phyloP scores from a whole-genome alignment of 2,797 vertebrate species.

The Gallinago solitaria region DNA sequence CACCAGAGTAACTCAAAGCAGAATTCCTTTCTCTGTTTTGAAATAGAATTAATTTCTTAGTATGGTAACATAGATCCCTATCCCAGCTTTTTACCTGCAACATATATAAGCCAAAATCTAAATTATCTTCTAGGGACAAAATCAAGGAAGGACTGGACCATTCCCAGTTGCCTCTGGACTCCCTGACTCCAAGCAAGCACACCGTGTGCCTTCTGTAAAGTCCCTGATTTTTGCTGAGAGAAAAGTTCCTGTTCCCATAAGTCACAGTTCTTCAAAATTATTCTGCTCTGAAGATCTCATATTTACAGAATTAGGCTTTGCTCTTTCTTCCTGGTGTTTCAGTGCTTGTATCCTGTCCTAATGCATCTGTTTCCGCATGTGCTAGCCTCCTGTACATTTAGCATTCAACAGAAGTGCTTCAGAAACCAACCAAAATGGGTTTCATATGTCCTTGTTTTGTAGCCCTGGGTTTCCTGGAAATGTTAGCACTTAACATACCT shows the following conservation, averaged over 20 bases:
- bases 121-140: neutral
- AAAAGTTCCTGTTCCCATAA: neutral
- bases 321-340: neutral
- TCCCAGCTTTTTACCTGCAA: neutral
- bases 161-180: neutral
- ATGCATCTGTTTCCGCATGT: neutral
- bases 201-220: neutral
- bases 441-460: neutral
- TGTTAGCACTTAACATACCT: neutral
- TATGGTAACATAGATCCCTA: neutral
- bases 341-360: neutral
- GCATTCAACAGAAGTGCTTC: neutral
- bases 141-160: accelerated
- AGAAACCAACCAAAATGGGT: neutral
- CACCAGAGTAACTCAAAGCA: neutral
- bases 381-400: neutral
- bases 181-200: neutral
- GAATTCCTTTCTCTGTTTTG: neutral
- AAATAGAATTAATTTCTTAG: neutral
- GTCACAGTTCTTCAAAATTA: neutral
- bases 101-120: neutral
- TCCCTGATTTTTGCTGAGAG: neutral
- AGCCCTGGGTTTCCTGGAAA: neutral
- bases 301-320: neutral
- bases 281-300: neutral